These are phyloP conservation scores for Phalacrocorax brasilianus DNA, from an alignment of 2,113 vertebrate genomes.

Conservation along the genomic window DNA sequence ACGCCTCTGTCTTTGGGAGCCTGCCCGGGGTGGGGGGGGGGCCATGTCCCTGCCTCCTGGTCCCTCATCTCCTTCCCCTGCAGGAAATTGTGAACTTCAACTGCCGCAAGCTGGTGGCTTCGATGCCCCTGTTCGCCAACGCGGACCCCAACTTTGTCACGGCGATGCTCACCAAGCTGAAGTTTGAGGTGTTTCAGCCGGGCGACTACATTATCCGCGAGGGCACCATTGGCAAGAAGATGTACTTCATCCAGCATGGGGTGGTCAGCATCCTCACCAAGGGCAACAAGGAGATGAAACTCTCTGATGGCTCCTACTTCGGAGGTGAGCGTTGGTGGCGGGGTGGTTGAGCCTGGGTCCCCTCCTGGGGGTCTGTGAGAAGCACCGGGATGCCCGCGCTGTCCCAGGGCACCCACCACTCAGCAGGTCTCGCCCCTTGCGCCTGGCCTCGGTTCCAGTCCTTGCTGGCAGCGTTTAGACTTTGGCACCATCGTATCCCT, in stretches of 20 bases:
- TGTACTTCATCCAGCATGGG: conserved; percentile 98
- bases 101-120: conserved; percentile 96
- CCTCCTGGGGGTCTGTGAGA: rapidly evolving
- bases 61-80: background rate
- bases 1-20: no score
- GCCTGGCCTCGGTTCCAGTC: background rate
- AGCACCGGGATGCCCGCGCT: rapidly evolving
- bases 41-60: rapidly evolving
- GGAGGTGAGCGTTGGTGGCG: conserved; percentile 77
- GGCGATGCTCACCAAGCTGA: conserved; percentile 95
- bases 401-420: background rate
- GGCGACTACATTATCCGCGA: conserved; percentile 93
- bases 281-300: conserved; percentile 94
- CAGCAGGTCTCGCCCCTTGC: background rate
- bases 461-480: rapidly evolving
- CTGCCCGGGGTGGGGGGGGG: no score
- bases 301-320: conserved; percentile 94
- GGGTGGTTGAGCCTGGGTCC: rapidly evolving
- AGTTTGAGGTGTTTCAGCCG: conserved; percentile 97
- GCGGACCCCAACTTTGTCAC: conserved; percentile 98
- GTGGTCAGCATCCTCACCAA: conserved; percentile 92
- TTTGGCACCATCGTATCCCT: background rate
- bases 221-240: conserved; percentile 97
- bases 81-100: conserved; percentile 98
- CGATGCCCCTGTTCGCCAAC: conserved; percentile 96